These are phyloP conservation scores for Drosophila parvula DNA, from an alignment of 1,140 invertebrate species.

Conservation along the genomic window DNA sequence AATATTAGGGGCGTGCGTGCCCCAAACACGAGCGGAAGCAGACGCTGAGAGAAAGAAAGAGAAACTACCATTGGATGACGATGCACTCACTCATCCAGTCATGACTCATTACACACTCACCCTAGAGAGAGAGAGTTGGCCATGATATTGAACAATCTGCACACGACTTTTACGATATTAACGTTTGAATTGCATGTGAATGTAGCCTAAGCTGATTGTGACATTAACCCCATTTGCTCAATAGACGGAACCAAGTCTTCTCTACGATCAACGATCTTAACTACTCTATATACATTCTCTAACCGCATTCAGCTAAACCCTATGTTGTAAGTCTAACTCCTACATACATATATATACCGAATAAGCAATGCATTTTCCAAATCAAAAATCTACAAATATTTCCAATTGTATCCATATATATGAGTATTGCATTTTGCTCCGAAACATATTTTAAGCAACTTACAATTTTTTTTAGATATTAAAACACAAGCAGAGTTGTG, in stretches of 20 bases:
- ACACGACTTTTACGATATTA: constrained; percentile 62
- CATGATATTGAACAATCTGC: constrained; percentile 54
- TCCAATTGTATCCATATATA: constrained; percentile 58
- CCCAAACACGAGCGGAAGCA: constrained; percentile 6
- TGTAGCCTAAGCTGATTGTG: constrained; percentile 57
- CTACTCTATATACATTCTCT: constrained; percentile 21
- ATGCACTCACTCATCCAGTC: constrained; percentile 41
- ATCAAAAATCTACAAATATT: constrained; percentile 37
- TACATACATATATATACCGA: constrained; percentile 13
- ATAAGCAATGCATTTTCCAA: constrained; percentile 67
- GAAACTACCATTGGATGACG: constrained; percentile 25
- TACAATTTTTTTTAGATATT: constrained; percentile 53
- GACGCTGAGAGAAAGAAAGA: constrained; percentile 2
- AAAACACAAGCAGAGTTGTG: constrained; percentile 13
- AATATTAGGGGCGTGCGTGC: constrained; percentile 41
- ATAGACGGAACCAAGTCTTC: constrained; percentile 37
- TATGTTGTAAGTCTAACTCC: constrained; percentile 39
- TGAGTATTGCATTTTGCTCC: constrained; percentile 72
- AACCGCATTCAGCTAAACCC: constrained; percentile 24
- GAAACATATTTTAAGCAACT: constrained; percentile 48
- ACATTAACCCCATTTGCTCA: constrained; percentile 58
- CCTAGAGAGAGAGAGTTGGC: constrained; percentile 16
- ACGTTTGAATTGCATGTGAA: constrained; percentile 70
- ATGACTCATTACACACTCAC: constrained; percentile 38
- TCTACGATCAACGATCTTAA: constrained; percentile 35